These are phyloP conservation scores for Chunga burmeisteri DNA, from an alignment of 2,113 vertebrate genomes.

Conservation along the genomic window DNA sequence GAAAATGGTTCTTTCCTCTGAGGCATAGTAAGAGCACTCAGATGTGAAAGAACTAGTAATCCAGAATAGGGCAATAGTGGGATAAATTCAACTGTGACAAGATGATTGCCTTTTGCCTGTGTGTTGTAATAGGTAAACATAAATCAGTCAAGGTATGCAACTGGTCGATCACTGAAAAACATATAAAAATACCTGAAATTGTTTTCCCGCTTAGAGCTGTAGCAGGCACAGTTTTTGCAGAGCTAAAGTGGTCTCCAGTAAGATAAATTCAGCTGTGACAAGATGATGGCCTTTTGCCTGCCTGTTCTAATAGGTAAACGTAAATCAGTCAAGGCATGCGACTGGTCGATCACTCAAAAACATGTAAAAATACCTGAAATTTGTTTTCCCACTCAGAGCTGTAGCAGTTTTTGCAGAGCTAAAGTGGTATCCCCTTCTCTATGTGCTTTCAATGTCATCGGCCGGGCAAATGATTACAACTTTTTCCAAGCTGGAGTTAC, in stretches of 20 bases:
- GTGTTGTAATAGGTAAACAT: neutral
- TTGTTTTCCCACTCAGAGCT: neutral
- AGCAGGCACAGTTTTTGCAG: neutral
- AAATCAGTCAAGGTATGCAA: neutral
- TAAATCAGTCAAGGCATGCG: neutral
- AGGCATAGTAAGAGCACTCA: neutral
- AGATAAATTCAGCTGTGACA: neutral
- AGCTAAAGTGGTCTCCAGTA: neutral
- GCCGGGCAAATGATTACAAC: neutral
- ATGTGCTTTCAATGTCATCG: neutral
- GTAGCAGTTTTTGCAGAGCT: neutral
- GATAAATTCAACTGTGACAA: constrained; percentile 3
- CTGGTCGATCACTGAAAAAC: neutral
- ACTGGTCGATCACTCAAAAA: neutral
- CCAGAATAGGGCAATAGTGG: neutral
- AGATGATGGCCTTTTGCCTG: neutral
- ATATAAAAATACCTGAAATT: neutral
- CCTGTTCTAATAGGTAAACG: neutral
- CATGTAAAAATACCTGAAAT: neutral
- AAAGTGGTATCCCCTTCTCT: neutral
- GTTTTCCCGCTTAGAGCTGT: neutral
- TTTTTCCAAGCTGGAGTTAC: neutral
- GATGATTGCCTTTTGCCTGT: constrained; percentile 2
- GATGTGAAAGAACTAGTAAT: neutral
- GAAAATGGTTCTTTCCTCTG: neutral